Evolutionary conservation across 2,888 invertebrate genomes (phyloP), one percentile per base, ranked within the genome.

Genomic region (Cabera pusaria): DNA sequence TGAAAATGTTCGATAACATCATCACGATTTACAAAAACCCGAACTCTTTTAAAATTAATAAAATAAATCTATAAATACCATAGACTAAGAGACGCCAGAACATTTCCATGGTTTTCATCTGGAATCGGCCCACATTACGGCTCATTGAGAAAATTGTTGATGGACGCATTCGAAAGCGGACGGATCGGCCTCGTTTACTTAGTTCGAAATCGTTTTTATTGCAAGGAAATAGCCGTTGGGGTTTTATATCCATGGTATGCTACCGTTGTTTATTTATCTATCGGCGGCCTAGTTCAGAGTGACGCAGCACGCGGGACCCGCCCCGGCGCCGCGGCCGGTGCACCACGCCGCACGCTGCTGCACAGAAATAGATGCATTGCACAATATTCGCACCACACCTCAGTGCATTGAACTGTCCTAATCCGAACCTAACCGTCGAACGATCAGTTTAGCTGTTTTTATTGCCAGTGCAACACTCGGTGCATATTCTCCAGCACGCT

Each of bases 391-490:
- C 82, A 80, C 71, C 77, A 69, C 79, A 84, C 72, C 73, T 74
- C 72, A 52, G 88, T 76, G 81, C 87, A 83, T 79, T 88, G 88
- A 88, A 87, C 88, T 79, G 70, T 74, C 80, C 82, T 81, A 81
- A 83, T 80, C 74, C 66, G 64, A 72, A 60, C 65, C 67, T 67
- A 71, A 67, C 73, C 73, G 69, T 57, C 58, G 56, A 73, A 67
- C 67, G 79, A 75, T 78, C 79, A 85, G 86, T 85, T 69, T 64
- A 66, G 64, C 67, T 63, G 65, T 70, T 81, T 81, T 82, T 77
- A 84, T 76, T 76, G 76, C 64, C 66, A 74, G 79, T 64, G 78
- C 71, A 78, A 49, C 53, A 50, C 40, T 46, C 37, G 17, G 29
- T 56, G 35, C 44, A 54, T 54, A 52, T 62, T 55, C 68, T 64